Evolutionary conservation across 2,113 vertebrate genomes (phyloP).

Genomic region (Triplophysa siluroides): DNA sequence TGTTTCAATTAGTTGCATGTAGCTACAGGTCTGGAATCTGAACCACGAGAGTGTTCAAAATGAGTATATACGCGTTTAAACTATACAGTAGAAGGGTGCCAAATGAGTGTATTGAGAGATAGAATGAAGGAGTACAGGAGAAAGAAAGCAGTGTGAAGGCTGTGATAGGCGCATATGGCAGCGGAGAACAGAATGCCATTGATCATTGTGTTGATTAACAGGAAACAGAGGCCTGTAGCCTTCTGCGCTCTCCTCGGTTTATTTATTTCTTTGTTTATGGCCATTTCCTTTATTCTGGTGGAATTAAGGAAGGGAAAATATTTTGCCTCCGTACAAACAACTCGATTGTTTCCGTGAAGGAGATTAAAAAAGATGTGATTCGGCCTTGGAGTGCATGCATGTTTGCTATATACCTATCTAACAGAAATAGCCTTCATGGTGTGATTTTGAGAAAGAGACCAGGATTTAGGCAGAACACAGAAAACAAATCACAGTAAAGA

Average conservation of each 20-base stretch:
- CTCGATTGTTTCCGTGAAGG: not conserved
- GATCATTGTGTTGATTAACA: conserved; percentile 33
- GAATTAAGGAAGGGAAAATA: not conserved
- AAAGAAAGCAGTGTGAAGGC: not conserved
- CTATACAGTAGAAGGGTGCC: not conserved
- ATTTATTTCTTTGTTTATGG: conserved; percentile 25
- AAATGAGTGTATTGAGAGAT: conserved; percentile 2
- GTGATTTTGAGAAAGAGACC: too few species aligned
- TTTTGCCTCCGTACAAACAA: not conserved
- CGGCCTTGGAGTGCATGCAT: not conserved
- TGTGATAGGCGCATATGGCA: not conserved
- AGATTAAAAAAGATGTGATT: conserved; percentile 2
- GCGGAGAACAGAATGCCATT: conserved; percentile 4
- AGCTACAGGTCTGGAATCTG: conserved; percentile 3
- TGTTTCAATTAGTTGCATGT: not conserved
- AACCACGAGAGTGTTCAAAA: not conserved
- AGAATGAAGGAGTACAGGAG: not conserved
- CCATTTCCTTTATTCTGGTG: not conserved
- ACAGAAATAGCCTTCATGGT: too few species aligned
- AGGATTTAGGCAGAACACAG: too few species aligned
- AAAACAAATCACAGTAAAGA: too few species aligned
- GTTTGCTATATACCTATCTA: too few species aligned
- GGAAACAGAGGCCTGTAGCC: conserved; percentile 8
- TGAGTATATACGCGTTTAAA: conserved; percentile 3
- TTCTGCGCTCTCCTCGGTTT: not conserved